A percentile compares a stretch with the other conserved stretches of the same genome.
phyloP scores from a whole-genome alignment of 1,140 invertebrate genomes.

The Ctenoplectra terminalis region DNA sequence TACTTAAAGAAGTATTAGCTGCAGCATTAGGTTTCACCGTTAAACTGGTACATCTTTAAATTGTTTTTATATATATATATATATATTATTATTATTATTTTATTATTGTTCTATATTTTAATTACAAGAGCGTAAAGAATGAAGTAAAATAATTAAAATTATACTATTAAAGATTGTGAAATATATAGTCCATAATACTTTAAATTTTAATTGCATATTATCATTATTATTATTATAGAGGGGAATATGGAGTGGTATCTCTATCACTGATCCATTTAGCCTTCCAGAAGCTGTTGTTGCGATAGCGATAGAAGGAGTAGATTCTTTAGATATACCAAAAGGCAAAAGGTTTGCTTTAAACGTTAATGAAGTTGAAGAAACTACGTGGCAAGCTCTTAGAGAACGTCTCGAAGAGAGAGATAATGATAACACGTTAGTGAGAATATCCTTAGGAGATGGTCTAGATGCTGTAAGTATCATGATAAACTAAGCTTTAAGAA shows the following conservation, averaged over 20 bases:
- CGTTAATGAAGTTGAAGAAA: conserved; percentile 86
- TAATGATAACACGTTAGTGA: conserved; percentile 84
- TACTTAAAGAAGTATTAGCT: conserved; percentile 88
- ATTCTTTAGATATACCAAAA: conserved; percentile 78
- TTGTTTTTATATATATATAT: conserved; percentile 52
- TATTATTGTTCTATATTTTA: conserved; percentile 35
- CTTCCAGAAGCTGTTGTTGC: conserved; percentile 90
- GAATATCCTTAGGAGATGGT: conserved; percentile 86
- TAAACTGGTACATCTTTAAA: conserved; percentile 80
- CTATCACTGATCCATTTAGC: conserved; percentile 88
- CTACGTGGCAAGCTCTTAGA: conserved; percentile 85
- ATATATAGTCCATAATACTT: conserved; percentile 3
- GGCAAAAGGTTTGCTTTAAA: conserved; percentile 84
- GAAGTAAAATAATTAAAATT: not conserved
- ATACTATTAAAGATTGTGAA: not conserved
- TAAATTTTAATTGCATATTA: conserved; percentile 2
- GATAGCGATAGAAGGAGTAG: conserved; percentile 88
- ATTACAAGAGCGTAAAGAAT: conserved; percentile 81
- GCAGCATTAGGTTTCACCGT: conserved; percentile 88
- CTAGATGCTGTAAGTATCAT: conserved; percentile 85
- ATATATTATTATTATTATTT: not conserved
- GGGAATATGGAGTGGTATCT: conserved; percentile 88
- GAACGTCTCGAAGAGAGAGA: conserved; percentile 84
- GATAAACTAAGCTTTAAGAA: no score
- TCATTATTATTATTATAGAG: conserved; percentile 81